Conservation (phyloP, 2,888 invertebrate species). For the Clitarchus hookeri region DNA sequence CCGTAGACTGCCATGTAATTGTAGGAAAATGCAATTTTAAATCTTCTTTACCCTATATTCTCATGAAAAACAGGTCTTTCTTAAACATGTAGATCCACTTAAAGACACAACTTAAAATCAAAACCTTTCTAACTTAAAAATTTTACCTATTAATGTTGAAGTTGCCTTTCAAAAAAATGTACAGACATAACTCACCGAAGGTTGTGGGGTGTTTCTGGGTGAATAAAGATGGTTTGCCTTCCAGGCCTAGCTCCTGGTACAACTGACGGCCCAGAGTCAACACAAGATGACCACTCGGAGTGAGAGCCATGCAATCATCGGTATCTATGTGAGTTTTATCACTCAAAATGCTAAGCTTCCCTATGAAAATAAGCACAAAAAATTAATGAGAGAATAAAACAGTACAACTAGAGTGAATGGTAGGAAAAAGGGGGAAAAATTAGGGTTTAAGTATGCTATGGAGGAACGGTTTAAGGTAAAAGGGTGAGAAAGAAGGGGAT, state of each 20-base stretch:
- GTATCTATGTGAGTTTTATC: constrained; percentile 57
- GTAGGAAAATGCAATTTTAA: too few relatives aligned
- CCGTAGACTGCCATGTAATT: too few relatives aligned
- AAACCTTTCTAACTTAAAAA: too few relatives aligned
- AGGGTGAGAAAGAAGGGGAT: too few relatives aligned
- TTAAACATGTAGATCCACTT: too few relatives aligned
- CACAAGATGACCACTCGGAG: constrained; percentile 58
- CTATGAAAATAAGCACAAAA: constrained; percentile 46
- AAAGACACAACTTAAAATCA: too few relatives aligned
- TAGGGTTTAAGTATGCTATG: too few relatives aligned
- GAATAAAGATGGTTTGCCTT: constrained; percentile 57
- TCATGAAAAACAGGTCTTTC: too few relatives aligned
- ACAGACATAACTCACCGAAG: constrained; percentile 56
- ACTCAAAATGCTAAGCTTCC: constrained; percentile 57
- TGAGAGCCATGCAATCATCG: constrained; percentile 59
- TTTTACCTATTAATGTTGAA: too few relatives aligned
- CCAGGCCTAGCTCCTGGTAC: constrained; percentile 61
- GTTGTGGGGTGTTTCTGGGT: constrained; percentile 53
- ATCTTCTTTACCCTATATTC: too few relatives aligned
- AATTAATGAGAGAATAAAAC: background rate
- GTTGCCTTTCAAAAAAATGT: background rate
- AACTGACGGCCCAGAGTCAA: constrained; percentile 58
- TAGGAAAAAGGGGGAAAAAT: background rate
- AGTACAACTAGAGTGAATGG: too few relatives aligned
- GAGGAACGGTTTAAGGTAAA: too few relatives aligned